Percentiles rank a stretch among this genome's conserved stretches.
These are phyloP conservation scores for Otocyon megalotis DNA, from an alignment of 2,113 vertebrate species.

Conservation along the genomic window DNA sequence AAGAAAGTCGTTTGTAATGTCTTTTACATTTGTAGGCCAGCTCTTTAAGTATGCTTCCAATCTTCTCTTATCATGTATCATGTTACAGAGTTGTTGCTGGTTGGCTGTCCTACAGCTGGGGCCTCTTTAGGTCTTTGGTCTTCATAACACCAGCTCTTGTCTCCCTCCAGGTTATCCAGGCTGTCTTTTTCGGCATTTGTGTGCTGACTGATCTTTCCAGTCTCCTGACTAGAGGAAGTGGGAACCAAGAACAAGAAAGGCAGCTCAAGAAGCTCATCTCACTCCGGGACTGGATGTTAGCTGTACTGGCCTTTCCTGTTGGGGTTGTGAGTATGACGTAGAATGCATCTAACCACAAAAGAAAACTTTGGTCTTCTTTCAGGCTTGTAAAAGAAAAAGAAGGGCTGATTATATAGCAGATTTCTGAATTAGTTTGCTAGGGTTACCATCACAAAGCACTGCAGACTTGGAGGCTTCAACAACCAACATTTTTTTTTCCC, in stretches of 20 bases:
- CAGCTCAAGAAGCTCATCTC: conserved; percentile 96
- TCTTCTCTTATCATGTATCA: background rate
- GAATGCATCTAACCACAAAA: conserved; percentile 26
- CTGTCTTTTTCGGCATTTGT: conserved; percentile 97
- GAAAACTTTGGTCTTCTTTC: conserved; percentile 19
- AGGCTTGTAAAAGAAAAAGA: background rate
- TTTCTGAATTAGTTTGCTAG: background rate
- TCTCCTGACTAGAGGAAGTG: conserved; percentile 95
- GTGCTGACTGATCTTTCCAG: conserved; percentile 97
- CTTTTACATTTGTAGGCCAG: background rate
- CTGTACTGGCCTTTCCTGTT: conserved; percentile 96
- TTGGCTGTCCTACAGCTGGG: background rate
- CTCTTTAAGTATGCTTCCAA: background rate
- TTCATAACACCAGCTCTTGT: background rate
- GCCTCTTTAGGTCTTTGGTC: background rate
- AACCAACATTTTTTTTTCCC: background rate
- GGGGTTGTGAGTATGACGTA: conserved; percentile 93
- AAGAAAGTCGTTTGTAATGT: background rate
- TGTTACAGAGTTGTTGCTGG: background rate
- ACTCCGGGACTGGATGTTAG: conserved; percentile 97
- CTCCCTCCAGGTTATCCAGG: conserved; percentile 94
- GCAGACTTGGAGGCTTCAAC: background rate
- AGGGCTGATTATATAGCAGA: background rate
- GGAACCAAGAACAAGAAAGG: conserved; percentile 95
- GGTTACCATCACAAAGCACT: background rate